Percentiles rank a stretch among this genome's conserved stretches.
These are phyloP conservation scores for Scaptomyza reducta DNA, from an alignment of 2,888 invertebrate species.

Conservation along the genomic window DNA sequence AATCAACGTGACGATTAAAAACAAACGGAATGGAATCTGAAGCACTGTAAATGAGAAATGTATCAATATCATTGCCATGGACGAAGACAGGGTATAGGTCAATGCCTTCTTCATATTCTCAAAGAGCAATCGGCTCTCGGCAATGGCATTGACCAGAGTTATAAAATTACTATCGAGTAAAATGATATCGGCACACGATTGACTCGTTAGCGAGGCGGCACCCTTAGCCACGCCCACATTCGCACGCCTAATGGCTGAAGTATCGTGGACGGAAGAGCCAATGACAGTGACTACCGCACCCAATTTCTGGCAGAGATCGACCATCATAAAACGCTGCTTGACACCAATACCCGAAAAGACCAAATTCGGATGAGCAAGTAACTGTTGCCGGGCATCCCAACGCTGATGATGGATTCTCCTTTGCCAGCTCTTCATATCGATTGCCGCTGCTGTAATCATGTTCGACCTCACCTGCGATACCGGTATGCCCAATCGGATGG, in stretches of 20 bases:
- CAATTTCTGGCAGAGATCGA: conserved; percentile 52
- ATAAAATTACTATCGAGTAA: conserved; percentile 44
- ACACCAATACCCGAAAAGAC: conserved; percentile 40
- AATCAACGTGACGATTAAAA: conserved; percentile 26
- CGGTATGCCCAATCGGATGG: conserved; percentile 16
- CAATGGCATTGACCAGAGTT: conserved; percentile 39
- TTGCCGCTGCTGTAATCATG: conserved; percentile 27
- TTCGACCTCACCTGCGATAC: background rate
- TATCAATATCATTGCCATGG: conserved; percentile 15
- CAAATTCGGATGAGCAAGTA: conserved; percentile 43
- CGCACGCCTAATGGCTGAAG: conserved; percentile 37
- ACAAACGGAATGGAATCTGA: conserved; percentile 39
- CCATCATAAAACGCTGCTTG: conserved; percentile 46
- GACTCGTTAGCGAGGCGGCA: conserved; percentile 29
- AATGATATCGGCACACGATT: conserved; percentile 50
- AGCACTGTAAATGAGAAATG: conserved; percentile 21
- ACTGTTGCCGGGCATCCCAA: conserved; percentile 34
- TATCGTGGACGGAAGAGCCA: conserved; percentile 45
- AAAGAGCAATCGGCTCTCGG: conserved; percentile 54
- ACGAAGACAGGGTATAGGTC: conserved; percentile 43
- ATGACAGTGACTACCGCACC: conserved; percentile 59
- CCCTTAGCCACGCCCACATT: conserved; percentile 49
- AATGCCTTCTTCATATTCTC: conserved; percentile 58
- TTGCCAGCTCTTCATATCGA: conserved; percentile 47
- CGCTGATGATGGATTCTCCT: conserved; percentile 45